Conservation (phyloP, 2,797 vertebrate species). For the Enteromius paludinosus region DNA sequence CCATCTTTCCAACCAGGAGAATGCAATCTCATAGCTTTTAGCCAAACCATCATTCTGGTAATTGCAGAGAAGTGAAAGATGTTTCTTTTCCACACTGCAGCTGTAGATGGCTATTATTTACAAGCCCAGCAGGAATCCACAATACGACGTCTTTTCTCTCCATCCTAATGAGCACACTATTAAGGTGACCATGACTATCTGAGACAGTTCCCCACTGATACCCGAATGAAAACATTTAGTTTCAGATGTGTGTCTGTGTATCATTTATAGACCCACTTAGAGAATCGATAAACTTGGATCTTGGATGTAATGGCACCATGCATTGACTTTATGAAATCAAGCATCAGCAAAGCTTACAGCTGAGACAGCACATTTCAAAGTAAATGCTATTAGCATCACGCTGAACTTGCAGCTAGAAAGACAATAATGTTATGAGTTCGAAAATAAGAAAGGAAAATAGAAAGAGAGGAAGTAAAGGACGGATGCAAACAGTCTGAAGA, state of each 20-base stretch:
- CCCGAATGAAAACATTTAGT: constrained; percentile 26
- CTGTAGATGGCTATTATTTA: constrained; percentile 54
- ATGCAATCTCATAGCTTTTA: constrained; percentile 15
- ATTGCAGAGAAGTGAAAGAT: constrained; percentile 39
- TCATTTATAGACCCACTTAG: constrained; percentile 38
- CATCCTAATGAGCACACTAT: constrained; percentile 44
- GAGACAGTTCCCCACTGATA: constrained; percentile 40
- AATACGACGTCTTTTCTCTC: constrained; percentile 41
- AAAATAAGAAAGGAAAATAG: constrained; percentile 2
- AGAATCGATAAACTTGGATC: constrained; percentile 35
- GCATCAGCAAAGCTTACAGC: constrained; percentile 31
- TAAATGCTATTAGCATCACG: constrained; percentile 20
- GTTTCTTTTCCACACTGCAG: constrained; percentile 50
- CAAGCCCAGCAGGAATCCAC: constrained; percentile 50
- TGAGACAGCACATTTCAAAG: constrained; percentile 35
- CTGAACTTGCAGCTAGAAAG: constrained; percentile 10
- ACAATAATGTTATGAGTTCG: background rate
- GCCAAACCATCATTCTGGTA: constrained; percentile 45
- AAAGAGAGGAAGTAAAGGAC: background rate
- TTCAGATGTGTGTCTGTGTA: constrained; percentile 27
- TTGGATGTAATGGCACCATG: constrained; percentile 18
- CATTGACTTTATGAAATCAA: constrained; percentile 40
- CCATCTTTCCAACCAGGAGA: constrained; percentile 17
- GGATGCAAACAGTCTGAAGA: background rate
- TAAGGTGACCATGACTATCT: constrained; percentile 28